phyloP scores from a whole-genome alignment of 2,797 vertebrate genomes.

The Sebastes matsubarae region DNA sequence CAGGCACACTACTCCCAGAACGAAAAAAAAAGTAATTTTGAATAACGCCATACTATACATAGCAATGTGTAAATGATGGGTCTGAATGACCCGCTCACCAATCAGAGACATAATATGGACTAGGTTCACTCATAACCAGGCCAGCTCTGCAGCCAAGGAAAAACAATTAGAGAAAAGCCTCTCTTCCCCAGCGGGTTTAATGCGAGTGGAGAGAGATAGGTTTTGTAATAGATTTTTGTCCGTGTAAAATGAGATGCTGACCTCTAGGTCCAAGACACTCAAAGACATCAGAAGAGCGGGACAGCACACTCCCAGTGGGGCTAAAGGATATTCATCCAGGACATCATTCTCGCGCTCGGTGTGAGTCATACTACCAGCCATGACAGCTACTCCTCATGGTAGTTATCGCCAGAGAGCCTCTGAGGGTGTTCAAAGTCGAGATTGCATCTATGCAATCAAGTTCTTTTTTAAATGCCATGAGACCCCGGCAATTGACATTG shows the following conservation, averaged over 20 bases:
- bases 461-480: constrained; percentile 55
- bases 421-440: constrained; percentile 60
- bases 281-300: constrained; percentile 72
- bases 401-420: constrained; percentile 62
- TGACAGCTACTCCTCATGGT: constrained; percentile 63
- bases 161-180: constrained; percentile 83
- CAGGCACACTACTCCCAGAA: not conserved
- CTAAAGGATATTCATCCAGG: constrained; percentile 78
- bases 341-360: constrained; percentile 69
- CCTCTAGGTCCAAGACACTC: constrained; percentile 78
- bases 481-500: constrained; percentile 28
- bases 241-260: constrained; percentile 84
- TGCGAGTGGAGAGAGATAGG: constrained; percentile 77
- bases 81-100: constrained; percentile 54
- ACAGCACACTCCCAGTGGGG: constrained; percentile 73
- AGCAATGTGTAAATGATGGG: constrained; percentile 57
- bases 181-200: constrained; percentile 72
- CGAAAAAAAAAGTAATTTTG: constrained; percentile 12
- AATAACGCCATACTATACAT: constrained; percentile 14
- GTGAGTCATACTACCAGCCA: constrained; percentile 63
- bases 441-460: constrained; percentile 71
- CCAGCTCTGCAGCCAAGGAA: constrained; percentile 71
- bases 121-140: constrained; percentile 64
- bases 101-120: constrained; percentile 56
- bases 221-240: constrained; percentile 87